Evolutionary conservation across 2,888 invertebrate species (phyloP).

Genomic region (Smittia aterrima): DNA sequence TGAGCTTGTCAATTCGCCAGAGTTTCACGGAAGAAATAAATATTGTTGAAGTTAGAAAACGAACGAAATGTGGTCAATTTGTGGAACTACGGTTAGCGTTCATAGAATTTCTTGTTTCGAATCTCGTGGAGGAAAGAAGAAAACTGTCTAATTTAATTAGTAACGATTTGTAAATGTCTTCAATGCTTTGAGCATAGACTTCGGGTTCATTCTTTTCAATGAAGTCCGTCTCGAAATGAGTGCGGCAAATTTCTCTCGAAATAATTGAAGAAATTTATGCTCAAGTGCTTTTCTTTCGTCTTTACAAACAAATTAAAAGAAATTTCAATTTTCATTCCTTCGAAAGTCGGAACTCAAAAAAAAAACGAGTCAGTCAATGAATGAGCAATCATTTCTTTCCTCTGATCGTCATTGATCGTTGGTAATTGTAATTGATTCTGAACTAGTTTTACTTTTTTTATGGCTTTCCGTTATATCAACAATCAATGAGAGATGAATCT

Average conservation of each 20-base stretch:
- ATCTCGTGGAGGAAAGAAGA: not conserved
- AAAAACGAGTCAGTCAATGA: not conserved
- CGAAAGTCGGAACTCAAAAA: constrained; percentile 1
- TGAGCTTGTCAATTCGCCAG: not conserved
- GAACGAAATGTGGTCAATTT: constrained; percentile 24
- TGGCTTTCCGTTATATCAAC: constrained; percentile 21
- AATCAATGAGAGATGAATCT: not conserved
- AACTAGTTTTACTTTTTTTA: constrained; percentile 22
- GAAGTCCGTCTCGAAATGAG: not conserved
- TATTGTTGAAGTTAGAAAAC: not conserved
- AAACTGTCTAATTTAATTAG: constrained; percentile 29
- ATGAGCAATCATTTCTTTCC: constrained; percentile 16
- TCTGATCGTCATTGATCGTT: not conserved
- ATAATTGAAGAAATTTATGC: not conserved
- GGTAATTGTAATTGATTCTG: constrained; percentile 28
- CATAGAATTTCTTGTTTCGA: not conserved
- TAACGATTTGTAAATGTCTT: constrained; percentile 30
- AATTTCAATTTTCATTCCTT: not conserved
- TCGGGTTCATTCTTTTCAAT: constrained; percentile 1
- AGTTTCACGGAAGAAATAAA: constrained; percentile 27
- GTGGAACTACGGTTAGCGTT: constrained; percentile 25
- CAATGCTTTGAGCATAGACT: not conserved
- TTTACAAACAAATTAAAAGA: not conserved
- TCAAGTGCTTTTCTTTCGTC: not conserved
- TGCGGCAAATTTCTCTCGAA: not conserved